Base-by-base conservation (phyloP, 2,113 vertebrate genomes). In the Amphilophus citrinellus region DNA sequence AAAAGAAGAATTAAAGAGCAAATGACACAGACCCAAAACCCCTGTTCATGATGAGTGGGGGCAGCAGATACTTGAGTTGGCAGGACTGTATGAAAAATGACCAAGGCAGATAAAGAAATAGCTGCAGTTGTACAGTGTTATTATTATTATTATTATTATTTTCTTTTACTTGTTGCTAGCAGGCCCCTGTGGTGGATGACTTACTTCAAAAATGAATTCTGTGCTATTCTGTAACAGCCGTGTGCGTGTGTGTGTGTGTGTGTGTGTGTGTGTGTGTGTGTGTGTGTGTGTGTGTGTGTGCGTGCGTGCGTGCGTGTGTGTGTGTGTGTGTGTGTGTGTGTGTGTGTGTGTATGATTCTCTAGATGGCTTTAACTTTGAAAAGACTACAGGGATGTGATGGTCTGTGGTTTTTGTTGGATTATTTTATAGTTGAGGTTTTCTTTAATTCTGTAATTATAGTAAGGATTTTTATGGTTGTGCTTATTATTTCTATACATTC, bases 1-100 rank as follows among this genome's bases (percentile, higher is more conserved):
- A 75, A 20, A 10, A 60, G 63, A 61, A 79, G 83, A 84, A 82
- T 84, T 30, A 81, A 82, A 80, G 50, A 80, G 68, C 22, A 63
- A 83, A 22, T 61, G 83, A 82, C 65, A 76, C 58, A 8, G 76
- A 84, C 76, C 79, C 68, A 39, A 79, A 47, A 86, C 71, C 47
- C 18, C 35, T 39, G 37, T 24, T 79, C 81, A 62, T n/a, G 62
- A 89, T 35, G 84, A 87, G 24, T 8, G 27, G 77, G 14, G 10
- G 39, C 62, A 42, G 14, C 53, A 80, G 84, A 68, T 68, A 56
- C 76, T 35, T 32, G 71, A 68, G 65, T 82, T 27, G 77, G 39
- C 30, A 76, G 42, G 44, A 57, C 15, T 4, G 56, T 71, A 24
- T 32, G 27, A 63, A 35, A 85, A 80, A 83, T 20, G 58, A 37